Evolutionary conservation across 1,140 invertebrate genomes (phyloP).

Genomic region (Cryptotermes secundus): DNA sequence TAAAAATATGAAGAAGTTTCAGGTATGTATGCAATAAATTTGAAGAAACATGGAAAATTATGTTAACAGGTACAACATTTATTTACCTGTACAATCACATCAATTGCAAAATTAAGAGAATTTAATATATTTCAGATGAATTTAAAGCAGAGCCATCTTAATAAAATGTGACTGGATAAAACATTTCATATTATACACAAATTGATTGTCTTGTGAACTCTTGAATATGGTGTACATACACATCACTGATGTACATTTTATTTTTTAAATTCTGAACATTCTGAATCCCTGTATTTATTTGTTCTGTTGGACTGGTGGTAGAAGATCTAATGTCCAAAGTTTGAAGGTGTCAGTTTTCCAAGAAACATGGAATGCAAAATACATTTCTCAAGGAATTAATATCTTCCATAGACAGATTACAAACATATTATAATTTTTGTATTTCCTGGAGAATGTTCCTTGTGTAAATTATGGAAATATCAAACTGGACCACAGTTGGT

Average conservation of each 20-base stretch:
- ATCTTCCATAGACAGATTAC: background rate
- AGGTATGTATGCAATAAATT: background rate
- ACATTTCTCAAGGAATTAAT: background rate
- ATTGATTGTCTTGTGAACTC: conserved; percentile 1
- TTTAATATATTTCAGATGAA: background rate
- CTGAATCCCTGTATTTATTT: background rate
- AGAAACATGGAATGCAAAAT: background rate
- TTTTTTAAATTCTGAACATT: background rate
- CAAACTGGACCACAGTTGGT: background rate
- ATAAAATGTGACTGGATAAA: background rate
- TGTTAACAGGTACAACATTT: background rate
- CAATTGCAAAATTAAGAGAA: background rate
- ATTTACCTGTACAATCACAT: background rate
- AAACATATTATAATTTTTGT: background rate
- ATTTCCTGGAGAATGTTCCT: background rate
- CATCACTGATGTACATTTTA: background rate
- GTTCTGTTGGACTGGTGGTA: background rate
- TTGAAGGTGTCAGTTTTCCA: background rate
- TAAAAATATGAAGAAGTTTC: conserved; percentile 1
- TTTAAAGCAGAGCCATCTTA: conserved; percentile 1
- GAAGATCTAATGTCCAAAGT: background rate
- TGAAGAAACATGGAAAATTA: background rate
- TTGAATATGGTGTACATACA: background rate
- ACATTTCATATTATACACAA: background rate
- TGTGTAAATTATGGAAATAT: background rate